Conservation (phyloP, 1,140 invertebrate species). For the Rhagoletis zephyria region DNA sequence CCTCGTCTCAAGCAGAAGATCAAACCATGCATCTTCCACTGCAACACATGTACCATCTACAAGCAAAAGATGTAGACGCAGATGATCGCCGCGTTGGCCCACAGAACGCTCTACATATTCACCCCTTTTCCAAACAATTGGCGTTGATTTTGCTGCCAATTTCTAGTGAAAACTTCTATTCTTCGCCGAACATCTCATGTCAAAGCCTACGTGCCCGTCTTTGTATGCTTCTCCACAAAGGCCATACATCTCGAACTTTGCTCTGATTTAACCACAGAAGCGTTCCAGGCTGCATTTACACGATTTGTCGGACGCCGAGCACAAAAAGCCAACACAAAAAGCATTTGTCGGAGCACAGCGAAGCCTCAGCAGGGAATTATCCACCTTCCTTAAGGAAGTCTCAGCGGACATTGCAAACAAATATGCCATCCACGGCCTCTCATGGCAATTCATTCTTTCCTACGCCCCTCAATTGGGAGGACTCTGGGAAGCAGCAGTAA, state of each 20-base stretch:
- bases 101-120: not conserved
- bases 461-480: constrained; percentile 63
- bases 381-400: not conserved
- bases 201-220: constrained; percentile 22
- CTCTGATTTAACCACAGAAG: no score
- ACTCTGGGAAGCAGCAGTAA: no score
- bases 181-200: constrained; percentile 6
- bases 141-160: constrained; percentile 41
- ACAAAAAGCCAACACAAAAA: not conserved
- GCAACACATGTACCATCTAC: constrained; percentile 10
- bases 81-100: not conserved
- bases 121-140: not conserved
- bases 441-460: constrained; percentile 54
- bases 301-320: not conserved
- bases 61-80: constrained; percentile 1
- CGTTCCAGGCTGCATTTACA: no score
- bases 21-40: not conserved
- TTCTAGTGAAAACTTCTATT: constrained; percentile 4
- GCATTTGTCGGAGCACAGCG: not conserved
- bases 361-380: constrained; percentile 20
- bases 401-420: not conserved
- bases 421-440: constrained; percentile 9
- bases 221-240: constrained; percentile 31
- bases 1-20: constrained; percentile 5
- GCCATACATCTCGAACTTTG: not conserved